A percentile compares a stretch with the other conserved stretches of the same genome.
Conservation (phyloP, 1,140 invertebrate species). For the Drosophila malerkotliana region DNA sequence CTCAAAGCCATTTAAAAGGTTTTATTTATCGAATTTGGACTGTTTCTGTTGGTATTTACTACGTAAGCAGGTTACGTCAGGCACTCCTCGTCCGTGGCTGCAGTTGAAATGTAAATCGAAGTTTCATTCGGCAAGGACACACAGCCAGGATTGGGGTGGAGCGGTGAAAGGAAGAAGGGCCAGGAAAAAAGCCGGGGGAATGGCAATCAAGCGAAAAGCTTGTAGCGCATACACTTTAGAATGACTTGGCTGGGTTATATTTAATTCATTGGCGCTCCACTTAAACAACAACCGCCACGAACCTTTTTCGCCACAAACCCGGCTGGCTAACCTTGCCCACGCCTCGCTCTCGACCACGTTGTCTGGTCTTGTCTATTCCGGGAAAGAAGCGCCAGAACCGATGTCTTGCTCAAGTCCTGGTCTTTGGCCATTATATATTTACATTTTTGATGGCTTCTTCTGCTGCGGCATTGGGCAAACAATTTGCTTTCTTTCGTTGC, state of each 20-base stretch:
- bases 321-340: slow-evolving; percentile 15
- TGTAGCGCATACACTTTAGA: slow-evolving; percentile 75
- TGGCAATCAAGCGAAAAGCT: slow-evolving; percentile 77
- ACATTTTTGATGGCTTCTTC: slow-evolving; percentile 72
- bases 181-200: slow-evolving; percentile 32
- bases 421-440: slow-evolving; percentile 67
- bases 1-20: neutral
- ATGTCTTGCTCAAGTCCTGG: slow-evolving; percentile 32
- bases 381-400: slow-evolving; percentile 28
- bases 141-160: slow-evolving; percentile 3
- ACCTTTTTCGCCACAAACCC: slow-evolving; percentile 7
- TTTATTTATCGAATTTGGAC: slow-evolving; percentile 4
- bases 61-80: slow-evolving; percentile 63
- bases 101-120: slow-evolving; percentile 80
- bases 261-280: slow-evolving; percentile 78
- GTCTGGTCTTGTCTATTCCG: slow-evolving; percentile 52
- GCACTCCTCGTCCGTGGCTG: slow-evolving; percentile 41
- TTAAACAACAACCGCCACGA: slow-evolving; percentile 43
- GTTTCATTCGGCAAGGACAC: slow-evolving; percentile 67
- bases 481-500: slow-evolving; percentile 41
- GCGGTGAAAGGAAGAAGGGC: no score
- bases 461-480: slow-evolving; percentile 28
- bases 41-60: slow-evolving; percentile 13
- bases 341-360: slow-evolving; percentile 5
- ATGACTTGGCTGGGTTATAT: slow-evolving; percentile 70